phyloP scores from a whole-genome alignment of 2,888 invertebrate species.

The Drosophila heteroneura region DNA sequence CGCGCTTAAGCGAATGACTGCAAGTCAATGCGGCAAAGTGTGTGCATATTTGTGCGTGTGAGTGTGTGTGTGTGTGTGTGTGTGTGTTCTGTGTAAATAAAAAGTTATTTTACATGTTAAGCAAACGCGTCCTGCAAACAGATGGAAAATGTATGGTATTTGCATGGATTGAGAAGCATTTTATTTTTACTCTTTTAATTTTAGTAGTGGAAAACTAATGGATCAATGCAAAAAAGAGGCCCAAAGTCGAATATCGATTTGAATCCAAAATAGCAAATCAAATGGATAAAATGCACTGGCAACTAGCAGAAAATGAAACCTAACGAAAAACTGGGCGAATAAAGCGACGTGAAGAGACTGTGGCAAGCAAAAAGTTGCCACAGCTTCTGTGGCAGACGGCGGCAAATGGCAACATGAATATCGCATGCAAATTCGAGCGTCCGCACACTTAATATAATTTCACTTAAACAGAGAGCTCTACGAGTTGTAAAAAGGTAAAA shows the following conservation, averaged over 20 bases:
- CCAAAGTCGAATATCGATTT: constrained; percentile 24
- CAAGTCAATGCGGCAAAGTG: constrained; percentile 21
- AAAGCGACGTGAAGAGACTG: constrained; percentile 23
- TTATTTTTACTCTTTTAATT: neutral
- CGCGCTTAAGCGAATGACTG: constrained; percentile 53
- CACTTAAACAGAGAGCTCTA: constrained; percentile 68
- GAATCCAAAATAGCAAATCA: constrained; percentile 32
- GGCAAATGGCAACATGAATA: constrained; percentile 50
- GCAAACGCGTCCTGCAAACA: neutral
- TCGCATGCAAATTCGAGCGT: constrained; percentile 75
- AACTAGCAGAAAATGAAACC: neutral
- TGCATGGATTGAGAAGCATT: neutral
- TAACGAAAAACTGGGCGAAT: constrained; percentile 15
- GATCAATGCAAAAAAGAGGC: constrained; percentile 27
- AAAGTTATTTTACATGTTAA: constrained; percentile 9
- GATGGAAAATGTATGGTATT: neutral
- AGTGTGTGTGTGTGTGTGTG: constrained; percentile 3
- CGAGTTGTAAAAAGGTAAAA: neutral
- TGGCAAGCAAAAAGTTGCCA: constrained; percentile 25
- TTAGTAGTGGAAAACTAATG: constrained; percentile 3
- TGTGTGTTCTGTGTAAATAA: constrained; percentile 35
- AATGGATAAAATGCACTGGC: constrained; percentile 45
- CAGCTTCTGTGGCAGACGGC: constrained; percentile 2
- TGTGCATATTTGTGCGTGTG: neutral
- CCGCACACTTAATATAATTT: constrained; percentile 81